Conservation (phyloP, 2,797 vertebrate genomes). For the Pseudomugil gertrudae region DNA sequence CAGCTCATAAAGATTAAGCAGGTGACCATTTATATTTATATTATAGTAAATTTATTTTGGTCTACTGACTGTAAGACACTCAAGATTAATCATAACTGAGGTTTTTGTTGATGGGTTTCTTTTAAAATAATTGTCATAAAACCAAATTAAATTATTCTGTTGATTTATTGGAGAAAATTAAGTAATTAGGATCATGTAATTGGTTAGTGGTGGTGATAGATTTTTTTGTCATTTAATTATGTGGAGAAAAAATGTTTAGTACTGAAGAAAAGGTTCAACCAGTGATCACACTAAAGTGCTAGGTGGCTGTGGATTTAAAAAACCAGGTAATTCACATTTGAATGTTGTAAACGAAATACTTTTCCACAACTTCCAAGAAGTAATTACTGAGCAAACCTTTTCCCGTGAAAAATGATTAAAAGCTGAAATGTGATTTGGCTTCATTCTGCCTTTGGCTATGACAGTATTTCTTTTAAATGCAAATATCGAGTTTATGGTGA, state of each 20-base stretch:
- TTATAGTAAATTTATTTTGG: neutral
- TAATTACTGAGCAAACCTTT: constrained; percentile 5
- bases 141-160: neutral
- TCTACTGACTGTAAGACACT: neutral
- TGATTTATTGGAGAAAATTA: constrained; percentile 11
- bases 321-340: neutral
- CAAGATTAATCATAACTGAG: neutral
- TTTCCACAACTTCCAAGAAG: neutral
- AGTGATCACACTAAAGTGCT: constrained; percentile 4
- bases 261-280: neutral
- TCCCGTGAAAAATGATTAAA: neutral
- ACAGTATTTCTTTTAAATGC: constrained; percentile 27
- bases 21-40: neutral
- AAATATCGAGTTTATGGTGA: constrained; percentile 10
- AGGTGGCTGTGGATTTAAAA: constrained; percentile 12
- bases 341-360: neutral
- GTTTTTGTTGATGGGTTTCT: neutral
- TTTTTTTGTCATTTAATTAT: constrained; percentile 7
- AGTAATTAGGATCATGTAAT: constrained; percentile 1
- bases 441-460: constrained; percentile 8
- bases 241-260: constrained; percentile 3
- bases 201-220: neutral
- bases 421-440: constrained; percentile 21
- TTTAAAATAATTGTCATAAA: neutral
- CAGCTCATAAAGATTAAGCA: neutral